Evolutionary conservation across 2,797 vertebrate genomes (phyloP).

Genomic region (Chlorospingus semifuscus): DNA sequence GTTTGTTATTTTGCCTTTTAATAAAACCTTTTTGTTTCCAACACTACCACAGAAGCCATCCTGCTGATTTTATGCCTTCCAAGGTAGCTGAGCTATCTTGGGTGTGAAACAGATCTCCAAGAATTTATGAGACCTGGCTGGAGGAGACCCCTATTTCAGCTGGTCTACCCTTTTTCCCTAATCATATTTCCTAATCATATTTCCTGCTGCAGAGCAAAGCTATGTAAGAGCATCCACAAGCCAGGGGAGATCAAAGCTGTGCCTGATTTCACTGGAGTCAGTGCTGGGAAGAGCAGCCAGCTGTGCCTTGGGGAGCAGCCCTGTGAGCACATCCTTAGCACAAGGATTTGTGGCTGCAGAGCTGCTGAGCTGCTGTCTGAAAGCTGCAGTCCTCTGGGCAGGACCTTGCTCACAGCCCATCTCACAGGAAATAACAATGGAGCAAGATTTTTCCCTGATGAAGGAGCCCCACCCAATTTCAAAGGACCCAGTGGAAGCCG

Average conservation of each 20-base stretch:
- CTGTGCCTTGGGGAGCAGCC: not conserved
- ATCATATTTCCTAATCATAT: not conserved
- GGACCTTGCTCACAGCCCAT: not conserved
- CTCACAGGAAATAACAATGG: not conserved
- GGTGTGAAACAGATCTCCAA: too few species aligned
- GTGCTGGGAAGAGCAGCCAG: not conserved
- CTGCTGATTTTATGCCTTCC: too few species aligned
- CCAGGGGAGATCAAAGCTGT: not conserved
- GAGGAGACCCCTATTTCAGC: too few species aligned
- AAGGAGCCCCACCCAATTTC: not conserved
- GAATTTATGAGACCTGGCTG: too few species aligned
- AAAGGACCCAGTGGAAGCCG: not conserved
- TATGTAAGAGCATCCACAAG: not conserved
- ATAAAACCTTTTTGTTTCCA: too few species aligned
- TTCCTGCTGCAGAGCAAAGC: not conserved
- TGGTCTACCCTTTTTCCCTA: not conserved
- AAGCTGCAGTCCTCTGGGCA: not conserved
- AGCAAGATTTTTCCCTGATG: not conserved
- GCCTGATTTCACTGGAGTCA: accelerated
- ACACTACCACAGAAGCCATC: too few species aligned
- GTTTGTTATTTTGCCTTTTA: too few species aligned
- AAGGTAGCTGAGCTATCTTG: too few species aligned
- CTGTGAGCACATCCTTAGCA: not conserved
- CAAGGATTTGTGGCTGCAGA: not conserved
- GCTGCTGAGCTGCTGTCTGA: not conserved